Percentiles rank a stretch among this genome's conserved stretches.
Conservation (phyloP, 2,888 invertebrate genomes). For the Synanthedon formicaeformis region DNA sequence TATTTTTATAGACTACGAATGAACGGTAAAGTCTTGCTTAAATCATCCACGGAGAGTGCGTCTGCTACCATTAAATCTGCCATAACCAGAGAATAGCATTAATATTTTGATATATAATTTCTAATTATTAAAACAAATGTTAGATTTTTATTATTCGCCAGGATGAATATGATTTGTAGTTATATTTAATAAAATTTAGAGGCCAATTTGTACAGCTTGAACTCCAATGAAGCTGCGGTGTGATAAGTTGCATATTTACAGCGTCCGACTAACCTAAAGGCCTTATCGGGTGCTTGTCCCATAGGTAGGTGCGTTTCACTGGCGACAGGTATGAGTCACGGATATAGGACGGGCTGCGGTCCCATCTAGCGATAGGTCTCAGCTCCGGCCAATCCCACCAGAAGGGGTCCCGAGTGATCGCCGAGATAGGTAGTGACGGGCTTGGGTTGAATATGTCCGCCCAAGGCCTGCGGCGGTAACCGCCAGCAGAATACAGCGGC, state of each 20-base stretch:
- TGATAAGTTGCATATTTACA: slow-evolving; percentile 39
- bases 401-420: slow-evolving; percentile 89
- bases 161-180: background rate
- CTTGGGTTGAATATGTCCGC: slow-evolving; percentile 84
- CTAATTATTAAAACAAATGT: slow-evolving; percentile 6
- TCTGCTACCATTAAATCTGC: slow-evolving; percentile 67
- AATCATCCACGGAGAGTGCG: slow-evolving; percentile 54
- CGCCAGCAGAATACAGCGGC: slow-evolving; percentile 79
- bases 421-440: slow-evolving; percentile 80
- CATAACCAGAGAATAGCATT: slow-evolving; percentile 26
- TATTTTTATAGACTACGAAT: slow-evolving; percentile 61
- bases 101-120: slow-evolving; percentile 7
- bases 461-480: slow-evolving; percentile 69
- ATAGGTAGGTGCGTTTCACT: slow-evolving; percentile 90
- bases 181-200: slow-evolving; percentile 6
- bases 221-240: slow-evolving; percentile 13
- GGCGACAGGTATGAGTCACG: slow-evolving; percentile 92
- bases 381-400: slow-evolving; percentile 88
- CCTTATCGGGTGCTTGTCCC: slow-evolving; percentile 91
- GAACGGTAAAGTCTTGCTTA: slow-evolving; percentile 62
- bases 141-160: slow-evolving; percentile 4
- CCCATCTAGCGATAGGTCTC: slow-evolving; percentile 80
- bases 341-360: slow-evolving; percentile 81
- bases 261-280: slow-evolving; percentile 84
- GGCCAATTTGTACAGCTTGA: slow-evolving; percentile 49